Evolutionary conservation across 1,140 invertebrate species (phyloP).

Genomic region (Glossosoma conforme): DNA sequence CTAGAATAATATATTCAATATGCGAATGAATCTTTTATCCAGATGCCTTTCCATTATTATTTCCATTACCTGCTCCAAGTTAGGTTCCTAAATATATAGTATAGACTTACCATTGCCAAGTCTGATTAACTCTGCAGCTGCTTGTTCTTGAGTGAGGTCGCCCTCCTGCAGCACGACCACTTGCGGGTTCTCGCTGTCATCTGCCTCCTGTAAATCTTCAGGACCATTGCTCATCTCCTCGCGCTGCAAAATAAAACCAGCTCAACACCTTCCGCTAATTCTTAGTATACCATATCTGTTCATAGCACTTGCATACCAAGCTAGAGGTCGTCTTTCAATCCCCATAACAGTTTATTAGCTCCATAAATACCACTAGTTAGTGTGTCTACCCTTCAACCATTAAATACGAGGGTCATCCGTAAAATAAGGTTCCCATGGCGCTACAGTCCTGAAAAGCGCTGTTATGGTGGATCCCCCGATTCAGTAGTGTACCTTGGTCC

Average conservation of each 20-base stretch:
- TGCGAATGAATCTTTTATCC: constrained; percentile 30
- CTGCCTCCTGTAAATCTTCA: constrained; percentile 52
- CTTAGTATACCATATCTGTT: neutral
- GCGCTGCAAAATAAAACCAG: constrained; percentile 25
- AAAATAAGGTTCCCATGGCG: neutral
- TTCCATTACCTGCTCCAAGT: too few relatives aligned
- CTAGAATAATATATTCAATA: neutral
- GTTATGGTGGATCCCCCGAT: too few relatives aligned
- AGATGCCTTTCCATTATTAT: too few relatives aligned
- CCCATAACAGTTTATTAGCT: neutral
- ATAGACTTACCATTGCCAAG: constrained; percentile 4
- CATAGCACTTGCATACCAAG: neutral
- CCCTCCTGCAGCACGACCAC: constrained; percentile 76
- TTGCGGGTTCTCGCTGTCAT: constrained; percentile 70
- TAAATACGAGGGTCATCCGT: neutral
- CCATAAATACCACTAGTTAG: neutral
- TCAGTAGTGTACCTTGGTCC: too few relatives aligned
- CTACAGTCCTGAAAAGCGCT: too few relatives aligned
- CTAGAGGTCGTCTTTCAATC: neutral
- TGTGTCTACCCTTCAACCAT: neutral
- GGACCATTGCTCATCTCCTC: constrained; percentile 39
- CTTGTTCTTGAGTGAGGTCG: constrained; percentile 77
- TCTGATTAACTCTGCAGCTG: constrained; percentile 36
- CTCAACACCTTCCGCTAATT: neutral
- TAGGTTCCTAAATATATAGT: too few relatives aligned